These are phyloP conservation scores for Zaprionus ornatus DNA, from an alignment of 1,140 invertebrate genomes.

Conservation along the genomic window DNA sequence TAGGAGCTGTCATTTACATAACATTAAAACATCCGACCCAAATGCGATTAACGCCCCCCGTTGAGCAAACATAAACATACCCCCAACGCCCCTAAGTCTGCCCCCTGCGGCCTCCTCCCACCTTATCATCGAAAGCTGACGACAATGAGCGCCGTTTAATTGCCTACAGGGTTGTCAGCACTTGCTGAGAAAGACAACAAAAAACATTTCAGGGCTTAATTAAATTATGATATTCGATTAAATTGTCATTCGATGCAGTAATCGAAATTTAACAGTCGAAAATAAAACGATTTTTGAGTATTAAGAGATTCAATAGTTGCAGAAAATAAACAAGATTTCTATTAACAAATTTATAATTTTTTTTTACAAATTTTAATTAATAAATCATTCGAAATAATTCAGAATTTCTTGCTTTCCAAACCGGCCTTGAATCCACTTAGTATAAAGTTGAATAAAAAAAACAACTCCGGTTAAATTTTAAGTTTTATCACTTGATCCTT, in stretches of 20 bases:
- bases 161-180: constrained; percentile 34
- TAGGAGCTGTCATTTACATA: constrained; percentile 81
- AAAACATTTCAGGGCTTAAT: neutral
- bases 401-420: no score
- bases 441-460: no score
- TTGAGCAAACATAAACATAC: constrained; percentile 46
- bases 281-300: neutral
- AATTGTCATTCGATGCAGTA: neutral
- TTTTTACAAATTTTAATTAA: no score
- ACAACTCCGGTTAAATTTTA: no score
- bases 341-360: no score
- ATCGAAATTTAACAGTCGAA: neutral
- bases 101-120: neutral
- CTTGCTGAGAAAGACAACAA: neutral
- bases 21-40: constrained; percentile 66
- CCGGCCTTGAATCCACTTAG: no score
- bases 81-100: neutral
- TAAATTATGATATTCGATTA: neutral
- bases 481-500: no score
- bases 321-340: neutral
- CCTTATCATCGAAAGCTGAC: neutral
- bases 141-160: constrained; percentile 22
- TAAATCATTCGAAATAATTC: no score
- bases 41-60: constrained; percentile 32
- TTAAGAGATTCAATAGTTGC: neutral